Evolutionary conservation across 2,113 vertebrate species (phyloP).

Genomic region (cat (Felis catus)): DNA sequence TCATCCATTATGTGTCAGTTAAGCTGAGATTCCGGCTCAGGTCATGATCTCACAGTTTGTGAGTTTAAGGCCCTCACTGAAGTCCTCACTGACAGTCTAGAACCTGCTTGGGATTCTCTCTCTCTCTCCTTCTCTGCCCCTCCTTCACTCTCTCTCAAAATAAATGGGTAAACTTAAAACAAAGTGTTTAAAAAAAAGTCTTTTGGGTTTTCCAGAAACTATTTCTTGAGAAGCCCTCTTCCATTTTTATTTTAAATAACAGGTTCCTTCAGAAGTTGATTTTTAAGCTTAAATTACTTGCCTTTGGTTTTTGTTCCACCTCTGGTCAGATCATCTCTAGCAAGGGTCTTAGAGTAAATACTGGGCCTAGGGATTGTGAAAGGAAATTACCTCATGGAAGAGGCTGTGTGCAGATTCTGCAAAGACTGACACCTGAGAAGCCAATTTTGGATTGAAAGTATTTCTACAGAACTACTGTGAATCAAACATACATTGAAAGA

Average conservation of each 20-base stretch:
- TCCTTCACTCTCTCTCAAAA: too few species aligned
- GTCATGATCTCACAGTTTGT: too few species aligned
- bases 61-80: too few species aligned
- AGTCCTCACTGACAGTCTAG: too few species aligned
- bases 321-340: neutral
- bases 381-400: neutral
- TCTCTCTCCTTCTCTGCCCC: too few species aligned
- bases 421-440: neutral
- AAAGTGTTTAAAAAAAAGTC: neutral
- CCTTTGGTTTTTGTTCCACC: neutral
- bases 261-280: neutral
- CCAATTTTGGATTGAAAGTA: neutral
- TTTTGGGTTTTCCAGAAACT: neutral
- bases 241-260: slow-evolving; percentile 3
- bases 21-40: too few species aligned
- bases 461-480: neutral
- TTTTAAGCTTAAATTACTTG: neutral
- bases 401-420: neutral
- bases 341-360: neutral
- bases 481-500: neutral
- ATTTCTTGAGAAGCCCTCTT: neutral
- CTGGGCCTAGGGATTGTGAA: neutral
- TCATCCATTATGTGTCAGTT: too few species aligned
- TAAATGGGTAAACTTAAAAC: too few species aligned
- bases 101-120: too few species aligned